Evolutionary conservation across 2,888 invertebrate genomes (phyloP), one percentile per base, ranked within the genome.

Genomic region (Seira musarum): DNA sequence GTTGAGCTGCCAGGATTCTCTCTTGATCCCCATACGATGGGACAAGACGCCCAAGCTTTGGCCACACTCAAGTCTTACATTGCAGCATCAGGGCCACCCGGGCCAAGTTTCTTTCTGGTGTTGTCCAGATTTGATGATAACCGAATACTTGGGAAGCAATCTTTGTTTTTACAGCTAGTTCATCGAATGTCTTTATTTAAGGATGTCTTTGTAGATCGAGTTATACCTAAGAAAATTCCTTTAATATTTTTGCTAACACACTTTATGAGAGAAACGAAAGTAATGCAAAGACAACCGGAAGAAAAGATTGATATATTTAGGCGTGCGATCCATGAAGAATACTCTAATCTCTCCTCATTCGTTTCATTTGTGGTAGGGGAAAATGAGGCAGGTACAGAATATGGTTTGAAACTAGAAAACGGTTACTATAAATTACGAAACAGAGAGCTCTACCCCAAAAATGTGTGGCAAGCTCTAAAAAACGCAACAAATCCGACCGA

Each of bases 361-460:
- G 53, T 77, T 21, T 64, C 63, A 49, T 68, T 82, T 13, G 22
- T 69, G 19, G 64, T 82, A 0, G 82, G 80, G 24, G 82, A 82
- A 25, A 80, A 82, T 25, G 65, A 68, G 15, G 75, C 79, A 15
- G 69, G 67, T 17, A 35, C 61, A 15, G 24, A n/a, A n/a, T n/a
- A n/a, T 30, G 8, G 30, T 30, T n/a, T n/a, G n/a, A n/a, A n/a
- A 30, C 30, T 1, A n/a, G 66, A 73, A 21, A 61, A 46, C 6
- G 73, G 76, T 6, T 77, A 40, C 21, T 25, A 30, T 6, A 64
- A 70, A 66, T 70, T 82, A 1, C 73, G 77, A 1, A 82, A 82
- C 53, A 68, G 64, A 1, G 65, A 82, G 24, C 69, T 80, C 0
- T 82, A 80, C 21, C 82, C 82, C 1, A 76, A 77, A 73, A 82